These are phyloP conservation scores for Gavia stellata DNA, from an alignment of 2,113 vertebrate genomes.

Conservation along the genomic window DNA sequence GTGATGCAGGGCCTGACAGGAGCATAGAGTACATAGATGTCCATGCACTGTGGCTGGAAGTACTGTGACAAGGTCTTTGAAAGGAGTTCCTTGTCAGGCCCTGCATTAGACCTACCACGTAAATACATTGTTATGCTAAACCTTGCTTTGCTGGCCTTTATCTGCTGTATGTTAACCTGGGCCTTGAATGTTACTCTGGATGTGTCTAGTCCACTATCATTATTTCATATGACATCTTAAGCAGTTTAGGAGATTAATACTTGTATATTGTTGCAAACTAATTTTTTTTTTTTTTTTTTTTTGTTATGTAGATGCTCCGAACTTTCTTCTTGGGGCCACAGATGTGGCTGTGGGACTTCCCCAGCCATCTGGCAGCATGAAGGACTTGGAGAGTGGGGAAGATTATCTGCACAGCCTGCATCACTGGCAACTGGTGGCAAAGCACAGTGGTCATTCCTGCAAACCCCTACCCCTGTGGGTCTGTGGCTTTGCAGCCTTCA, in stretches of 20 bases:
- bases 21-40: background rate
- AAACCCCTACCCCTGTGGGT: background rate
- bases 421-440: background rate
- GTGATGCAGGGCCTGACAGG: background rate
- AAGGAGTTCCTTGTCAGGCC: background rate
- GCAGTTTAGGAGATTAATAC: background rate
- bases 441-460: background rate
- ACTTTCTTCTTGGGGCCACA: background rate
- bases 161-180: background rate
- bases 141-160: background rate
- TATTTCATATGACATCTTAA: background rate
- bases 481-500: background rate
- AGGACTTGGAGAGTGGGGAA: background rate
- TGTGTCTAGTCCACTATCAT: background rate
- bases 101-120: background rate
- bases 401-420: background rate
- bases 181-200: background rate
- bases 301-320: background rate
- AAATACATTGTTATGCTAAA: background rate
- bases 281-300: background rate
- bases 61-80: background rate
- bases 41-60: background rate
- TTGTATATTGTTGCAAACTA: background rate
- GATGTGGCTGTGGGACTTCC: background rate
- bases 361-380: fast-evolving